Evolutionary conservation across 2,888 invertebrate genomes (phyloP).

Genomic region (Koerneria pararmatus): DNA sequence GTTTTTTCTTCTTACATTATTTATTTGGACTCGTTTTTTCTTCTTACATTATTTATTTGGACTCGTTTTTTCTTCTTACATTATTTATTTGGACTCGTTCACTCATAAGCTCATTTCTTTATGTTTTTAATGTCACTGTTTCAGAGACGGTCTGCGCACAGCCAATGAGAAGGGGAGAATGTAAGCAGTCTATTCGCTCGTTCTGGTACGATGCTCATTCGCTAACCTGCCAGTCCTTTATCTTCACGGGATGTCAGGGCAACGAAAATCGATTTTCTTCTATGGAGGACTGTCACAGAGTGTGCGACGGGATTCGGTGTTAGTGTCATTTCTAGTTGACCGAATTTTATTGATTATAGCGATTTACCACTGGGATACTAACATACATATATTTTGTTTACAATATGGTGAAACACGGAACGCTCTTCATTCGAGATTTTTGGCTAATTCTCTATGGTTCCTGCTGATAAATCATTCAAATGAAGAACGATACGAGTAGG

Average conservation of each 20-base stretch:
- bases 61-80: background rate
- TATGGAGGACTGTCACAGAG: conserved; percentile 42
- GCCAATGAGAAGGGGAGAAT: conserved; percentile 41
- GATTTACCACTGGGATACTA: no score
- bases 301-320: conserved; percentile 19
- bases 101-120: background rate
- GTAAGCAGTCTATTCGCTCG: conserved; percentile 41
- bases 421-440: no score
- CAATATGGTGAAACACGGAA: no score
- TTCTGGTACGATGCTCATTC: conserved; percentile 31
- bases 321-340: background rate
- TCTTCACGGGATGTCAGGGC: conserved; percentile 27
- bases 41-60: background rate
- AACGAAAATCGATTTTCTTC: conserved; percentile 44
- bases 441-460: no score
- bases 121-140: no score
- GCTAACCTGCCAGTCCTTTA: conserved; percentile 12
- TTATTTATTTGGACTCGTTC: background rate
- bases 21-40: no score
- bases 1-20: no score
- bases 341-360: background rate
- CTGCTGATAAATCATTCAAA: no score
- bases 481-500: no score
- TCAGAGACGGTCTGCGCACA: conserved; percentile 46
- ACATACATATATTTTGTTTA: no score